Conservation (phyloP, 2,888 invertebrate species). For the Keiferia lycopersicella region DNA sequence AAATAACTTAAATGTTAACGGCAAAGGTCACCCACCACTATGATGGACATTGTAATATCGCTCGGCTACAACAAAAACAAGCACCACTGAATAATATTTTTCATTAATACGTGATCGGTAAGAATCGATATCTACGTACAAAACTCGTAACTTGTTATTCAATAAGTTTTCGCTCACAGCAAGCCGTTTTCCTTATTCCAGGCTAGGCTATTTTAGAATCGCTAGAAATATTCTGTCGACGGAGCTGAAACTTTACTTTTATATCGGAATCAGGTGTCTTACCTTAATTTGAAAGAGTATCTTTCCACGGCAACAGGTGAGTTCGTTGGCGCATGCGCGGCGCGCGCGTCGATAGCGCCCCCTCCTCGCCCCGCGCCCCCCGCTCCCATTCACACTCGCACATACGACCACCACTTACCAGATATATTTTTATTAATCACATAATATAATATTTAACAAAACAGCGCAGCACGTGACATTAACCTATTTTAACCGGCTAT, state of each 20-base stretch:
- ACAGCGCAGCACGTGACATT: not conserved
- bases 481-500: not conserved
- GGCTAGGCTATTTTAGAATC: too few relatives aligned
- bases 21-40: too few relatives aligned
- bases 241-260: slow-evolving; percentile 59
- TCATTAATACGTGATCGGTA: too few relatives aligned
- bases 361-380: slow-evolving; percentile 57
- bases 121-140: too few relatives aligned
- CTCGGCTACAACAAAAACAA: too few relatives aligned
- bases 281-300: slow-evolving; percentile 76
- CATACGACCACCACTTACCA: slow-evolving; percentile 50
- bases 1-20: too few relatives aligned
- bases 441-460: slow-evolving; percentile 18
- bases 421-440: slow-evolving; percentile 24
- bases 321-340: slow-evolving; percentile 70
- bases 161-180: too few relatives aligned
- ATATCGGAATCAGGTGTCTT: slow-evolving; percentile 75
- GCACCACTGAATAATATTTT: too few relatives aligned
- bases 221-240: slow-evolving; percentile 23
- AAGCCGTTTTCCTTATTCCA: too few relatives aligned
- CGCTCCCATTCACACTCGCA: slow-evolving; percentile 52
- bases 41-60: too few relatives aligned
- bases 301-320: slow-evolving; percentile 80
- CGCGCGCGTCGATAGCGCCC: slow-evolving; percentile 52
- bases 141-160: too few relatives aligned